These are phyloP conservation scores for Dasyurus viverrinus DNA, from an alignment of 2,113 vertebrate species.

Conservation along the genomic window DNA sequence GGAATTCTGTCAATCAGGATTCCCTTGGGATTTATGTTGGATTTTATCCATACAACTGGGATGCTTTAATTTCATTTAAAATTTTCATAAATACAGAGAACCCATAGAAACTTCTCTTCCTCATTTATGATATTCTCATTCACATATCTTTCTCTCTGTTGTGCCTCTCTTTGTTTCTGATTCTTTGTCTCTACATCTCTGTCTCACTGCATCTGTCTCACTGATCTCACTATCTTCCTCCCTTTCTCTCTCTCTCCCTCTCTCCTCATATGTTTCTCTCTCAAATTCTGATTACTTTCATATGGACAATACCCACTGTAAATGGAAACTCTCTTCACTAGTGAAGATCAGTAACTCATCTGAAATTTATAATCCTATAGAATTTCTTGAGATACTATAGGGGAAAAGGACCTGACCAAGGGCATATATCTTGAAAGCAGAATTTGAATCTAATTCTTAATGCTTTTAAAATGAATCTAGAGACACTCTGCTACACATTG, in stretches of 20 bases:
- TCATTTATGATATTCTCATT: background rate
- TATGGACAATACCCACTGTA: background rate
- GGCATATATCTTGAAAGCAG: background rate
- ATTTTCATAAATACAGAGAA: constrained; percentile 5
- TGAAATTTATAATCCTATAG: background rate
- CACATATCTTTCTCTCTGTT: background rate
- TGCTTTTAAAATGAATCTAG: background rate
- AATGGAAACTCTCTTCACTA: background rate
- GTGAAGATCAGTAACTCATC: background rate
- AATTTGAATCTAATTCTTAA: background rate
- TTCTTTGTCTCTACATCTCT: background rate
- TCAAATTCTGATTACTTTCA: background rate
- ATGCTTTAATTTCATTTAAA: constrained; percentile 39
- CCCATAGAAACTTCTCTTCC: background rate
- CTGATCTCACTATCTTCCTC: no score
- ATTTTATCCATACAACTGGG: constrained; percentile 7
- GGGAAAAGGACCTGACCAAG: background rate
- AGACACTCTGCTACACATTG: background rate
- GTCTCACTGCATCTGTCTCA: no score
- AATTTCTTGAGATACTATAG: background rate
- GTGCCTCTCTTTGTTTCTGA: background rate
- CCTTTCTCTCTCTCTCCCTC: no score
- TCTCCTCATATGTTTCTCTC: background rate
- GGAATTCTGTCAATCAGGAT: background rate
- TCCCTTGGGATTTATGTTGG: background rate